These are phyloP conservation scores for Phlogophora meticulosa DNA, from an alignment of 2,888 invertebrate species.

Conservation along the genomic window DNA sequence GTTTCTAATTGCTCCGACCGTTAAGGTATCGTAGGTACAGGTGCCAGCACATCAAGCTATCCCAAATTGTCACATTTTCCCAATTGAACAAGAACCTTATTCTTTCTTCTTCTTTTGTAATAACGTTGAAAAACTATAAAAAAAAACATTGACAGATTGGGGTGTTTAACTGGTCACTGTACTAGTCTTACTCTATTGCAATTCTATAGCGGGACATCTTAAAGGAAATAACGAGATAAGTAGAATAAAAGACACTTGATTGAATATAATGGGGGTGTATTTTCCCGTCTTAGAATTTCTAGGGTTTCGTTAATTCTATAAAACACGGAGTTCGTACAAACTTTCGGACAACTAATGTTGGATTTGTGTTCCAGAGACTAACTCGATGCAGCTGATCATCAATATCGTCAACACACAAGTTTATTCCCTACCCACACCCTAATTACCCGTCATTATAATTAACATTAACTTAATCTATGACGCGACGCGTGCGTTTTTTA, in stretches of 20 bases:
- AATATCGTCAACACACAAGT: conserved; percentile 1
- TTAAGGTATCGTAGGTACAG: no score
- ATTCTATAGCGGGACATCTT: neutral
- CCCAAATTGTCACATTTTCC: no score
- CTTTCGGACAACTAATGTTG: no score
- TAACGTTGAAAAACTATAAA: no score
- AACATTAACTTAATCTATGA: conserved; percentile 75
- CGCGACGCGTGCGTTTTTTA: conserved; percentile 64
- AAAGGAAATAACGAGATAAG: neutral
- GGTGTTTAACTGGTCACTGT: no score
- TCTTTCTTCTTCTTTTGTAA: no score
- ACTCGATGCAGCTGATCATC: neutral
- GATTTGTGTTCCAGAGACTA: neutral
- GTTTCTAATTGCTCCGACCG: neutral
- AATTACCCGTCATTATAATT: conserved; percentile 57
- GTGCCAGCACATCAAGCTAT: no score
- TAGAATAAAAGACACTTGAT: neutral
- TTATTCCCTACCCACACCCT: conserved; percentile 11
- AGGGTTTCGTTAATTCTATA: neutral
- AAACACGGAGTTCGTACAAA: no score
- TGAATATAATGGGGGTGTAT: neutral
- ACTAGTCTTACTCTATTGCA: neutral
- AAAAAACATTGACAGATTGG: no score
- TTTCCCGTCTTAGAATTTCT: neutral
- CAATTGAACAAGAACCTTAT: no score